phyloP scores from a whole-genome alignment of 2,113 vertebrate species.

The Apeltes quadracus region DNA sequence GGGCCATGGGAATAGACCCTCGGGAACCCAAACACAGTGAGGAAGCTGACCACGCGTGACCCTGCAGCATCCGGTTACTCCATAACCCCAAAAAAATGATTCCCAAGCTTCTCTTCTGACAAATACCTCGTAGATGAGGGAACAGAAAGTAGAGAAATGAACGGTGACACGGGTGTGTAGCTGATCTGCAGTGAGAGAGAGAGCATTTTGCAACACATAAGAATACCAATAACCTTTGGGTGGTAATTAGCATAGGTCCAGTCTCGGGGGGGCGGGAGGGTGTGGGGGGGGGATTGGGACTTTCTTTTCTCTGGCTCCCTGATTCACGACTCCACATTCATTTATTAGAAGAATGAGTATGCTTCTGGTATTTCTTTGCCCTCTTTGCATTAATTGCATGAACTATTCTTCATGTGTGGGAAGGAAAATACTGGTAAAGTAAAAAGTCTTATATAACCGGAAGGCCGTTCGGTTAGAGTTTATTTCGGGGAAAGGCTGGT shows the following conservation, averaged over 20 bases:
- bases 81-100: conserved; percentile 43
- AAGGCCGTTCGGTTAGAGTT: conserved; percentile 1
- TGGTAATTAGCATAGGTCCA: conserved; percentile 46
- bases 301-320: conserved; percentile 30
- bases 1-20: conserved; percentile 22
- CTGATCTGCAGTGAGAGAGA: neutral
- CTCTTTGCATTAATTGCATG: conserved; percentile 10
- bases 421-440: conserved; percentile 1
- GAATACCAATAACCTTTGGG: conserved; percentile 27
- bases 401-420: conserved; percentile 13
- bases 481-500: neutral
- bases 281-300: conserved; percentile 3
- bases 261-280: too few relatives aligned
- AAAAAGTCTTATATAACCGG: conserved; percentile 13
- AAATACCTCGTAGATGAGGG: conserved; percentile 16
- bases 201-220: conserved; percentile 13
- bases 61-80: conserved; percentile 24
- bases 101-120: conserved; percentile 37
- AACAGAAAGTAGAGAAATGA: conserved; percentile 23
- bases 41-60: conserved; percentile 48
- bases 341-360: conserved; percentile 15
- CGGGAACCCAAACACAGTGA: conserved; percentile 18
- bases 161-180: too few relatives aligned
- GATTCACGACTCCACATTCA: conserved; percentile 35
- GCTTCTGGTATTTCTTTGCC: conserved; percentile 20